Conservation (phyloP, 1,140 invertebrate genomes). For the Venustaconcha ellipsiformis region DNA sequence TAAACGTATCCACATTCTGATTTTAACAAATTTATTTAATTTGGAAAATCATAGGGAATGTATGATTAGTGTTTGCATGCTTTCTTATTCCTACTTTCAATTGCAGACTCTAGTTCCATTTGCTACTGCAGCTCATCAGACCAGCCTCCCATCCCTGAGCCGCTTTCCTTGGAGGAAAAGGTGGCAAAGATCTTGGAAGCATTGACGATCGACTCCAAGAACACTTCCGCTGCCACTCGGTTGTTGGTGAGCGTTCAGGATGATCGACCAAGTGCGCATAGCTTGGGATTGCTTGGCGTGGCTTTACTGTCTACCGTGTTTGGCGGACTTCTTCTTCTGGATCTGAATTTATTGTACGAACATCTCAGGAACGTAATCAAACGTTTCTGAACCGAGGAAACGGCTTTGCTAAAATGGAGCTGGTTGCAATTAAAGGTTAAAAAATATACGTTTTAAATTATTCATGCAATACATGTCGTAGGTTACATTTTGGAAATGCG, state of each 20-base stretch:
- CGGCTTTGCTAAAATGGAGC: no score
- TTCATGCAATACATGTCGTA: no score
- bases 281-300: conserved; percentile 25
- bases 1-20: no score
- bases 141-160: conserved; percentile 25
- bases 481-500: no score
- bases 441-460: no score
- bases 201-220: conserved; percentile 31
- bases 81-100: no score
- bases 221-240: conserved; percentile 34
- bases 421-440: no score
- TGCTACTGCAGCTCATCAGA: conserved; percentile 21
- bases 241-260: conserved; percentile 39
- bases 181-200: conserved; percentile 13
- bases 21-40: no score
- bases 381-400: no score
- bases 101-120: neutral
- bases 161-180: conserved; percentile 7
- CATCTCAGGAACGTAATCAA: conserved; percentile 12
- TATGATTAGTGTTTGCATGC: no score
- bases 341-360: conserved; percentile 31
- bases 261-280: conserved; percentile 37
- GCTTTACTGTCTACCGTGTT: conserved; percentile 35
- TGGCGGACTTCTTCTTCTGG: conserved; percentile 41
- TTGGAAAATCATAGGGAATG: no score